Percentiles rank a stretch among this genome's conserved stretches.
phyloP scores from a whole-genome alignment of 2,113 vertebrate species.

The Tetrao urogallus region DNA sequence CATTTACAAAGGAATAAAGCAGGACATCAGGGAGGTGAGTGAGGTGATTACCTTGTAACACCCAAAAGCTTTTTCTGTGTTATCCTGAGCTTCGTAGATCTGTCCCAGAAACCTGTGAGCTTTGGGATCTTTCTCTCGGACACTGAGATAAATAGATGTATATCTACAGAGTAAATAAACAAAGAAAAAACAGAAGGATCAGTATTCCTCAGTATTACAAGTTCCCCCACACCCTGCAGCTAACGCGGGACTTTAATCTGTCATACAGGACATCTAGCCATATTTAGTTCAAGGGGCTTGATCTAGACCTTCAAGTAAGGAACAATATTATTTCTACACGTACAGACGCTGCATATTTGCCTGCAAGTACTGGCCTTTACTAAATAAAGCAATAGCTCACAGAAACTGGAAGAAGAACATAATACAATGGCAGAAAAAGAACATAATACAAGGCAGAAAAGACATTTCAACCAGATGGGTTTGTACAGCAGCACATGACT shows the following conservation, averaged over 20 bases:
- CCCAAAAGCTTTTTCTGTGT: constrained; percentile 90
- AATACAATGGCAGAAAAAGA: rapidly evolving
- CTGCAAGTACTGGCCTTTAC: background rate
- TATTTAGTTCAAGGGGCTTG: background rate
- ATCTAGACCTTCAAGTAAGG: background rate
- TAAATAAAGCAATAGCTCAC: background rate
- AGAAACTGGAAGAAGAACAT: background rate
- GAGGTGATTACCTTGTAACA: constrained; percentile 88
- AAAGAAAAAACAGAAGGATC: too few relatives aligned
- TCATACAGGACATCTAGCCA: background rate
- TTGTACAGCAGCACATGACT: background rate
- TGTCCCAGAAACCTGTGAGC: constrained; percentile 95
- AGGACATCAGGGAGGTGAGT: background rate
- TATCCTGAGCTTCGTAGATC: constrained; percentile 91
- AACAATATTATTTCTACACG: background rate
- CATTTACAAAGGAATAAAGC: background rate
- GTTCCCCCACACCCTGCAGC: background rate
- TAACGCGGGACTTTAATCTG: background rate
- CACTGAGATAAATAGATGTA: constrained; percentile 89
- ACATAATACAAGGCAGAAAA: background rate
- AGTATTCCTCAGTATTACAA: background rate
- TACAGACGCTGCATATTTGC: background rate
- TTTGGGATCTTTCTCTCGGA: constrained; percentile 95
- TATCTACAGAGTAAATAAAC: constrained; percentile 76
- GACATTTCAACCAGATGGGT: background rate